Conservation (phyloP, 2,113 vertebrate species). For the Chunga burmeisteri region DNA sequence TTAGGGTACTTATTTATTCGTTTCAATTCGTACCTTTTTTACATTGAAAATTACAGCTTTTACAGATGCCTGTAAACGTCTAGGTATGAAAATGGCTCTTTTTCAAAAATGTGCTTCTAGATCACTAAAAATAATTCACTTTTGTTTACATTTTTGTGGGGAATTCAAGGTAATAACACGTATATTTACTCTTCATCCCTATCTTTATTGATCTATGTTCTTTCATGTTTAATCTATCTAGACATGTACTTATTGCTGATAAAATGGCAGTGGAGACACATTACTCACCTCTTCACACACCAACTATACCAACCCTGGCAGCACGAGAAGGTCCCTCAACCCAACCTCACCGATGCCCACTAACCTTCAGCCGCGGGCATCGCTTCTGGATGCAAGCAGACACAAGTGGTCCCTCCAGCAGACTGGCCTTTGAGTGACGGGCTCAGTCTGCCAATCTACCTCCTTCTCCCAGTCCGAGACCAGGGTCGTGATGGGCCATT, state of each 20-base stretch:
- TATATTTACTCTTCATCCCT: background rate
- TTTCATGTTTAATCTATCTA: background rate
- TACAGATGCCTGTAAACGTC: background rate
- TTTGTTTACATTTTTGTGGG: background rate
- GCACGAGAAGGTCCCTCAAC: background rate
- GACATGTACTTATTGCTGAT: background rate
- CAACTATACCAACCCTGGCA: background rate
- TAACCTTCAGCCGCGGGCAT: background rate
- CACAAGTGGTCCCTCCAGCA: background rate
- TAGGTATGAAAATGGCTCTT: background rate
- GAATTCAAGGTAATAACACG: background rate
- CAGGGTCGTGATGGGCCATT: background rate
- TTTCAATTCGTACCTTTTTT: conserved; percentile 41
- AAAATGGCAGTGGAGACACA: background rate
- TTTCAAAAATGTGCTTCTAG: background rate
- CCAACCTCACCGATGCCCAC: background rate
- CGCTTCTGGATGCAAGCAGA: background rate
- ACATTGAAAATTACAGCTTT: conserved; percentile 58
- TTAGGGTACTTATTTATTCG: conserved; percentile 14
- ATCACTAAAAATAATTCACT: conserved; percentile 20
- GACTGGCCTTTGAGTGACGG: background rate
- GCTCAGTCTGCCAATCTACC: background rate
- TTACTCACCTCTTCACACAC: background rate
- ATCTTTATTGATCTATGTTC: background rate
- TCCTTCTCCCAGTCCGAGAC: background rate